A percentile compares a stretch with the other conserved stretches of the same genome.
phyloP scores from a whole-genome alignment of 2,113 vertebrate species.

The Phylloscopus trochiloides region DNA sequence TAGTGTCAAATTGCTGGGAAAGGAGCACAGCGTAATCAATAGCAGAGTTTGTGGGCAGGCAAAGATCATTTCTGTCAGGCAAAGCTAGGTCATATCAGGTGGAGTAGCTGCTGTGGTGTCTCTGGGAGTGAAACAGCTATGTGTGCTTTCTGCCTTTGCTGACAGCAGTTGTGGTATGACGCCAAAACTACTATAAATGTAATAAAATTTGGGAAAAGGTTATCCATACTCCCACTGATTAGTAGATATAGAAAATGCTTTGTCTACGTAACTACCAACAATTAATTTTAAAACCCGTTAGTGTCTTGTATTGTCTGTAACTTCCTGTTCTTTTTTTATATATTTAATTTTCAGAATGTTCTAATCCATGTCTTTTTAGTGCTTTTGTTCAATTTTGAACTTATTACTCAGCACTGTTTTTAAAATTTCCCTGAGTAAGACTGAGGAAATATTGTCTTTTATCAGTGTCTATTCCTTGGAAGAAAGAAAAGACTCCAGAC shows the following conservation, averaged over 20 bases:
- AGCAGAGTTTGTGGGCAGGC: neutral
- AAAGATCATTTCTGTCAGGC: fast-evolving
- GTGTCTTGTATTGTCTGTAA: neutral
- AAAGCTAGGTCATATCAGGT: neutral
- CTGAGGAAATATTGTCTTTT: neutral
- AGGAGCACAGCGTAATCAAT: neutral
- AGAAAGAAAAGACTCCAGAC: neutral
- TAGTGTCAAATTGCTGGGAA: neutral
- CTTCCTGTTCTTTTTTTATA: neutral
- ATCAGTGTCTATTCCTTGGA: neutral
- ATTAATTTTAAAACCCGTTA: neutral
- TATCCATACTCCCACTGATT: neutral
- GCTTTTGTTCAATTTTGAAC: neutral
- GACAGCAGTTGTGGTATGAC: neutral
- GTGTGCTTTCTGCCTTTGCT: neutral
- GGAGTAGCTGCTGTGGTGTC: neutral
- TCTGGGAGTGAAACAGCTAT: fast-evolving
- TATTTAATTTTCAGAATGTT: neutral
- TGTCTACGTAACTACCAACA: neutral
- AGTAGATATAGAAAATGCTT: neutral
- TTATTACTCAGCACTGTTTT: neutral
- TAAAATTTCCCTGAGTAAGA: neutral
- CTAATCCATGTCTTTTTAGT: neutral
- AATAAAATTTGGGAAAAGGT: neutral
- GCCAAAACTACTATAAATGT: neutral